Evolutionary conservation across 2,113 vertebrate species (phyloP).

Genomic region (Aphelocoma coerulescens): DNA sequence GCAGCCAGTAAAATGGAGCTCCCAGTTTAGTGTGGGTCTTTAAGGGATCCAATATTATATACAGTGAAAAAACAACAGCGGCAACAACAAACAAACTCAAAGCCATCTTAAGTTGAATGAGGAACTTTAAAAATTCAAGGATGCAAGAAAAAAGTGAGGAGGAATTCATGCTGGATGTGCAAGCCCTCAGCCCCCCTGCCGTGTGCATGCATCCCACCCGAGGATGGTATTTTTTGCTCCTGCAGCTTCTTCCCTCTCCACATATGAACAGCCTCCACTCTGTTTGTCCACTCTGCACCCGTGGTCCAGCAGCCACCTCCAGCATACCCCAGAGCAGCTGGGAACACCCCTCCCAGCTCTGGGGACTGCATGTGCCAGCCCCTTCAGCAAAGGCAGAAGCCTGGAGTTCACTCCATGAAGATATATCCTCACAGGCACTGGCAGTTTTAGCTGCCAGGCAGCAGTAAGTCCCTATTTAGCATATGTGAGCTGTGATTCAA

Average conservation of each 20-base stretch:
- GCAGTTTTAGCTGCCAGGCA: not conserved
- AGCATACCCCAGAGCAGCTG: accelerated
- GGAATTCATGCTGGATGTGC: not conserved
- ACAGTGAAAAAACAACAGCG: not conserved
- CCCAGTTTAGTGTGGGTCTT: accelerated
- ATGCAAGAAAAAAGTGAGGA: not conserved
- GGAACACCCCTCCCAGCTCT: not conserved
- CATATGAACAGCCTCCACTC: not conserved
- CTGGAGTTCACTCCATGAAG: not conserved
- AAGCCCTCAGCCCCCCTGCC: not conserved
- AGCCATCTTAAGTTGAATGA: not conserved
- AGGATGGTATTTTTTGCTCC: not conserved
- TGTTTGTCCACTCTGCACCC: accelerated
- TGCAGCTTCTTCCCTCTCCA: not conserved
- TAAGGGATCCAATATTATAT: accelerated
- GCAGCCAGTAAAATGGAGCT: not conserved
- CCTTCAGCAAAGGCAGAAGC: accelerated
- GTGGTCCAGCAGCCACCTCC: not conserved
- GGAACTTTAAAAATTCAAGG: not conserved
- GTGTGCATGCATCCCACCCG: accelerated
- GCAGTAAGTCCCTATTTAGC: not conserved
- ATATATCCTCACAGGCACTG: not conserved
- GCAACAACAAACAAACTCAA: not conserved
- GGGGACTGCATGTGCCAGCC: not conserved
- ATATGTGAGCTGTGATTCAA: not conserved